Evolutionary conservation across 1,140 invertebrate species (phyloP), one percentile per base, ranked within the genome.

Genomic region (Hylyphantes graminicola): DNA sequence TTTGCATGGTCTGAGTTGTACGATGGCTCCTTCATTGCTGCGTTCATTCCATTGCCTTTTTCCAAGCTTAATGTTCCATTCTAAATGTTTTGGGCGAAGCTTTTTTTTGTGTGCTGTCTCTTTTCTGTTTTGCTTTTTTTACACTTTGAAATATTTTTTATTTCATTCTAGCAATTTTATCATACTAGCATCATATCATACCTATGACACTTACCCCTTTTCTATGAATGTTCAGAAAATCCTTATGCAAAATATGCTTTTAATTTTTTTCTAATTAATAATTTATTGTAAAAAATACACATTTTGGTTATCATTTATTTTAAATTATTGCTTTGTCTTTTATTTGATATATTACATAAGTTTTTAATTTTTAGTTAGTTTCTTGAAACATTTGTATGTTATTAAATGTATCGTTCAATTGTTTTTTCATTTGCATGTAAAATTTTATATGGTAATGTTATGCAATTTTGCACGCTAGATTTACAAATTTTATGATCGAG

Each of bases 1-100:
- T 67, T 21, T 51, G 19, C 21, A 55, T 55, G 63, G 64, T 54
- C 68, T 73, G 70, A 35, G 13, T 63, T 72, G 51, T 63, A 63
- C 17, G 64, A 77, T 21, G 21, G 17, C 15, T 54, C 53, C 79
- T 81, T 81, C 79, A 81, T 81, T 81, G 79, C 79, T 81, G 79
- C 79, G 79, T 81, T 80, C 13, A 54, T 67, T 67, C 17, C 17
- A 21, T 73, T 73, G 7, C 50, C 50, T 73, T 73, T 73, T 17
- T 61, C 12, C 57, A 61, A 3, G 57, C 12, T 17, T 61, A 15
- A 35, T 35, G 35, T 35, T 35, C 35, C 65, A 68, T 35, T 35
- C 35, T 50, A 68, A 50, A 15, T 15, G n/a, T 15, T 70, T 51
- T 51, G 68, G 50, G 15, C 54, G n/a, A 53, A 17, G 68, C 68